Evolutionary conservation across 2,113 vertebrate species (phyloP), one percentile per base, ranked within the genome.

Genomic region (Silurus asotus): DNA sequence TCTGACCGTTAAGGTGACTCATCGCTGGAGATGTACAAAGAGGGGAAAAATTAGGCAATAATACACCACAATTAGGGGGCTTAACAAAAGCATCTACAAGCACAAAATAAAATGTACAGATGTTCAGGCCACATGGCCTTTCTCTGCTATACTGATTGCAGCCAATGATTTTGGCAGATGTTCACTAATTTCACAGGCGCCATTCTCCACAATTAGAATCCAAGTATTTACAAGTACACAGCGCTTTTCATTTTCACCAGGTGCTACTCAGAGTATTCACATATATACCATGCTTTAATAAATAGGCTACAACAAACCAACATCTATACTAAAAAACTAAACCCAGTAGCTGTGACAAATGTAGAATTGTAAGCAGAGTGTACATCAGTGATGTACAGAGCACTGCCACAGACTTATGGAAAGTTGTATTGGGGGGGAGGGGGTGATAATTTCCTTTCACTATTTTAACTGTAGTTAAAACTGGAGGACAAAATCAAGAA

Each of bases 1-100:
- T 99, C 91, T 99, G 98, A 83, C 97, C 97, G 80, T 99, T 99
- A 90, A 99, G 93, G 93, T 99, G 98, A 89, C 97, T 99, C 97
- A 99, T 99, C 37, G 97, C 98, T 99, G 83, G 28, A 82, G 3
- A 14, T 1, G 2, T 14, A 67, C 17, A 70, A 37, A 37, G 37
- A 37, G 20, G 14, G 51, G 3, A 20, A 80, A 19, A 7, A 72
- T 45, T 13, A 37, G 62, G 67, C 2, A 8, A 28, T 53, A 37
- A 15, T 8, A 51, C 5, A 37, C n/a, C 9, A 55, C 64, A 70
- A 83, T 13, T 70, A 4, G 4, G 17, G 9, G 0, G 0, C 37
- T 37, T 37, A 37, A 37, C 37, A 37, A 37, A 37, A 78, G 28
- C 28, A 20, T 59, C 8, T 45, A 55, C 23, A 55, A 55, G 23